These are phyloP conservation scores for Gambusia holbrooki DNA, from an alignment of 2,113 vertebrate genomes.

Conservation along the genomic window DNA sequence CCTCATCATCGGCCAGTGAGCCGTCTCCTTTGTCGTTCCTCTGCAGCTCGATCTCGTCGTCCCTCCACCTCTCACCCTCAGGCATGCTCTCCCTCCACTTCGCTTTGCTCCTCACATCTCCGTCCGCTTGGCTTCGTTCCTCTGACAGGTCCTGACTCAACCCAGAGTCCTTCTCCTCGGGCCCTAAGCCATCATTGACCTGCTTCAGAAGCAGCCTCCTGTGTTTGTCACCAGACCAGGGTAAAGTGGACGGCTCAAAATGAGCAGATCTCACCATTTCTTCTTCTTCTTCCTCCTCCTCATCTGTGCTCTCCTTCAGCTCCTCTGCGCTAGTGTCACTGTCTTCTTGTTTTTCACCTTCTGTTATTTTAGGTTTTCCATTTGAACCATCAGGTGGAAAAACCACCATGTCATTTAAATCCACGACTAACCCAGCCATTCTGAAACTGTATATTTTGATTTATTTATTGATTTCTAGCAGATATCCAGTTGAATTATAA, in stretches of 20 bases:
- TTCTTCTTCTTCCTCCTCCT: constrained; percentile 1
- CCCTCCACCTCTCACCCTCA: constrained; percentile 70
- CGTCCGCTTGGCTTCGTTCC: constrained; percentile 28
- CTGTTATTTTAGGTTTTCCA: constrained; percentile 15
- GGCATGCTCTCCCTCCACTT: constrained; percentile 78
- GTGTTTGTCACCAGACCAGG: constrained; percentile 54
- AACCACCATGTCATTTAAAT: constrained; percentile 1
- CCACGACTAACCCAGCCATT: constrained; percentile 49
- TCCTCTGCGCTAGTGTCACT: not conserved
- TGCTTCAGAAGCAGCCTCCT: constrained; percentile 10
- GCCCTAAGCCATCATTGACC: constrained; percentile 1
- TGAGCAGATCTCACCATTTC: constrained; percentile 32
- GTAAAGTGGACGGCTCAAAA: constrained; percentile 63
- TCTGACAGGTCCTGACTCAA: constrained; percentile 52
- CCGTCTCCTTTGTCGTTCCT: constrained; percentile 19
- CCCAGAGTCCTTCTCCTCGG: constrained; percentile 34
- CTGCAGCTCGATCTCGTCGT: constrained; percentile 29
- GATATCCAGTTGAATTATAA: not conserved
- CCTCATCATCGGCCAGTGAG: constrained; percentile 62
- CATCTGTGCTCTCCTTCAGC: not conserved
- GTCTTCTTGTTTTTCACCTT: constrained; percentile 17
- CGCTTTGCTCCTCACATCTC: constrained; percentile 22
- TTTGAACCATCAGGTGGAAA: not conserved
- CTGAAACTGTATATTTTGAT: not conserved
- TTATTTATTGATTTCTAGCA: not conserved